Evolutionary conservation across 2,888 invertebrate genomes (phyloP).

Genomic region (Melinaea menophilus): DNA sequence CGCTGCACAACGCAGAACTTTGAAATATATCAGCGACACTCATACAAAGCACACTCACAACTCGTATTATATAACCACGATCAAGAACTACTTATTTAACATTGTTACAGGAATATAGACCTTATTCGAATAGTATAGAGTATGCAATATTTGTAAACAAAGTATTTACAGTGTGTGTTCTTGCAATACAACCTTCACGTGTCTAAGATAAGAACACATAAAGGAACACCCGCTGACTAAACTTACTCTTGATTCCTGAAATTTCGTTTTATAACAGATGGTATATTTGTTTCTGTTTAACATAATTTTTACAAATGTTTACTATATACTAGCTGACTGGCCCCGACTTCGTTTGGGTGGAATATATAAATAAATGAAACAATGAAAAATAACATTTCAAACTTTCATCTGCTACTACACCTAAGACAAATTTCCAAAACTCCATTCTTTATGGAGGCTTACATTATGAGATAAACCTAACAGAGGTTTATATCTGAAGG

Average conservation of each 20-base stretch:
- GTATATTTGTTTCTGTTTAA: background rate
- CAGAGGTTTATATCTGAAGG: no score
- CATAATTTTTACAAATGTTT: slow-evolving; percentile 17
- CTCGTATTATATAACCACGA: slow-evolving; percentile 52
- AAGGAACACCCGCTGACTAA: slow-evolving; percentile 43
- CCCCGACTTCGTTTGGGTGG: no score
- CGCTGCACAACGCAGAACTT: slow-evolving; percentile 55
- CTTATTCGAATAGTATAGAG: no score
- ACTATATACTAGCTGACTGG: slow-evolving; percentile 20
- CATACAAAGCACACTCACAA: slow-evolving; percentile 69
- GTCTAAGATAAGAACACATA: slow-evolving; percentile 71
- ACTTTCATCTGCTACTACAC: no score
- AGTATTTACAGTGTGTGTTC: no score
- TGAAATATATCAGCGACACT: slow-evolving; percentile 72
- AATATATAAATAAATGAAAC: no score
- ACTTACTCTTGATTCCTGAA: slow-evolving; percentile 67
- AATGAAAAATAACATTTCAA: no score
- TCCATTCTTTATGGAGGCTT: no score
- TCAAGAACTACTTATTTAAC: slow-evolving; percentile 26
- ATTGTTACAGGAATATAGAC: no score
- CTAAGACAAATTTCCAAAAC: no score
- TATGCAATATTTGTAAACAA: no score
- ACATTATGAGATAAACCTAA: no score
- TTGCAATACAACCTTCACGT: slow-evolving; percentile 49
- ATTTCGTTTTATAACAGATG: slow-evolving; percentile 7